These are phyloP conservation scores for Campoletis raptor DNA, from an alignment of 2,888 invertebrate genomes.

Conservation along the genomic window DNA sequence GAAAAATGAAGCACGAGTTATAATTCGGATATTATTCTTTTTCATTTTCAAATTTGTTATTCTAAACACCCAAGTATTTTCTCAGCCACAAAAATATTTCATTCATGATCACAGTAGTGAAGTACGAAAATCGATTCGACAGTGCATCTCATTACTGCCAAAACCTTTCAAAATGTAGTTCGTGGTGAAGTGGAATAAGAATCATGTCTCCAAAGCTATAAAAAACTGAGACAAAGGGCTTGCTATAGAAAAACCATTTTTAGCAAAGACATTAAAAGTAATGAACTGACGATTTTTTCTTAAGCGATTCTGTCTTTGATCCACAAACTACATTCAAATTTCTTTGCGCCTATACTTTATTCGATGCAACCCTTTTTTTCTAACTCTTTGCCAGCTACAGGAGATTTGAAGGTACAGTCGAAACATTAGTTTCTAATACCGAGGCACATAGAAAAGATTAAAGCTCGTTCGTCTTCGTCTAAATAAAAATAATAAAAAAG, in stretches of 20 bases:
- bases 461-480: too few species aligned
- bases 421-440: too few species aligned
- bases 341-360: background rate
- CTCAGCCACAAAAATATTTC: background rate
- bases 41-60: too few species aligned
- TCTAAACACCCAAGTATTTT: background rate
- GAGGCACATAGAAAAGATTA: too few species aligned
- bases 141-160: background rate
- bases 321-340: background rate
- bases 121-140: conserved; percentile 11
- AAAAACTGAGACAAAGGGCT: background rate
- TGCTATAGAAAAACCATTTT: background rate
- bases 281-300: background rate
- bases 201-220: background rate
- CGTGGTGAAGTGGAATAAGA: background rate
- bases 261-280: background rate
- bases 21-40: too few species aligned
- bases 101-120: conserved; percentile 1
- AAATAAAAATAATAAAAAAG: too few species aligned
- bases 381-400: too few species aligned
- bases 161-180: background rate
- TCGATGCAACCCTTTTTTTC: background rate
- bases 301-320: background rate
- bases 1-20: too few species aligned
- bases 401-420: too few species aligned